These are phyloP conservation scores for Carpatolechia fugitivella DNA, from an alignment of 2,888 invertebrate species.

Conservation along the genomic window DNA sequence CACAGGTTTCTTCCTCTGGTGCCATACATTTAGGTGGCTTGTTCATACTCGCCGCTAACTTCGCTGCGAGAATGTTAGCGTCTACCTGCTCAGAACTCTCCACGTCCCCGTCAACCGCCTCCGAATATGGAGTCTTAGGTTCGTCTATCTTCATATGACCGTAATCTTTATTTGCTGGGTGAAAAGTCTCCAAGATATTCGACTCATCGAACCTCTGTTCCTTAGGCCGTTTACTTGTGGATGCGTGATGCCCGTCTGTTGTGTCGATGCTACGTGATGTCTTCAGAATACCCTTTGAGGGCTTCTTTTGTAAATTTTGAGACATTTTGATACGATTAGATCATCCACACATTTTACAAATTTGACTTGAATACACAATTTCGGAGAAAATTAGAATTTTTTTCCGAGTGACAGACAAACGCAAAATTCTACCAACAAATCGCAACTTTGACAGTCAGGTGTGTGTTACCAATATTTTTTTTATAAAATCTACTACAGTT, in stretches of 20 bases:
- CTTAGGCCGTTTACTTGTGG: conserved; percentile 72
- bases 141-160: conserved; percentile 99
- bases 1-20: conserved; percentile 76
- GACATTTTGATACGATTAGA: conserved; percentile 71
- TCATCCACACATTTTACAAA: conserved; percentile 45
- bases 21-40: conserved; percentile 70
- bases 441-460: neutral
- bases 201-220: conserved; percentile 97
- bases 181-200: conserved; percentile 98
- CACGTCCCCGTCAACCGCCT: conserved; percentile 80
- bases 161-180: conserved; percentile 98
- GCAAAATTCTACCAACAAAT: neutral
- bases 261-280: conserved; percentile 94
- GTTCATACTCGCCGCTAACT: conserved; percentile 79
- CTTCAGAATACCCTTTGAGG: conserved; percentile 94
- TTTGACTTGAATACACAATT: conserved; percentile 22
- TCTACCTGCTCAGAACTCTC: conserved; percentile 81
- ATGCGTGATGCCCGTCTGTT: conserved; percentile 65
- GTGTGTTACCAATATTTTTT: neutral
- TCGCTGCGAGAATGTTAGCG: conserved; percentile 87
- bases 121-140: conserved; percentile 94
- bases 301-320: conserved; percentile 90
- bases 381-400: neutral
- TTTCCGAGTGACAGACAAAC: neutral
- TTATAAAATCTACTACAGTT: neutral